Evolutionary conservation across 2,888 invertebrate genomes (phyloP).

Genomic region (Drosophila emarginata): DNA sequence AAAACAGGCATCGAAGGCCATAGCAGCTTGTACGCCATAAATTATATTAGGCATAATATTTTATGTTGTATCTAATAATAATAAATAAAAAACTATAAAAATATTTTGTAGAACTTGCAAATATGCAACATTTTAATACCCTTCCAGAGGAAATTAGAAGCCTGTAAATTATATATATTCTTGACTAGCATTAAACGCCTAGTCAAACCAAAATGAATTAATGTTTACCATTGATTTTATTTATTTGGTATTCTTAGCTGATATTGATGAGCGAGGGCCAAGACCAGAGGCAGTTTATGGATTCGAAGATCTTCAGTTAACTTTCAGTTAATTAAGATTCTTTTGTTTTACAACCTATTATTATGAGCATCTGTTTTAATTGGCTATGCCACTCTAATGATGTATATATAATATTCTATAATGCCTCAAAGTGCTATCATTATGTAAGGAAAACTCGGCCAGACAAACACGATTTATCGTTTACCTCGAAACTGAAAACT

Average conservation of each 20-base stretch:
- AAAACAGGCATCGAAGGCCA: no score
- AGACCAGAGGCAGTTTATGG: neutral
- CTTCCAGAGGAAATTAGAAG: no score
- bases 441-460: neutral
- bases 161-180: no score
- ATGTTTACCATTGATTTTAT: no score
- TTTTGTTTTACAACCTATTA: neutral
- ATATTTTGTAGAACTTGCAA: no score
- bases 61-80: no score
- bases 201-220: no score
- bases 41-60: no score
- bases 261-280: neutral
- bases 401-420: neutral
- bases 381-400: neutral
- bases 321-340: neutral
- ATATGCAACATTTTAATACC: no score
- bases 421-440: slow-evolving; percentile 1
- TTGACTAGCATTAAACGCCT: no score
- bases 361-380: neutral
- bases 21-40: no score
- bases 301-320: neutral
- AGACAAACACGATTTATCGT: neutral
- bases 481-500: slow-evolving; percentile 13
- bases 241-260: neutral
- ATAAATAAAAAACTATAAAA: no score